Evolutionary conservation across 2,888 invertebrate species (phyloP).

Genomic region (Papilio gigon): DNA sequence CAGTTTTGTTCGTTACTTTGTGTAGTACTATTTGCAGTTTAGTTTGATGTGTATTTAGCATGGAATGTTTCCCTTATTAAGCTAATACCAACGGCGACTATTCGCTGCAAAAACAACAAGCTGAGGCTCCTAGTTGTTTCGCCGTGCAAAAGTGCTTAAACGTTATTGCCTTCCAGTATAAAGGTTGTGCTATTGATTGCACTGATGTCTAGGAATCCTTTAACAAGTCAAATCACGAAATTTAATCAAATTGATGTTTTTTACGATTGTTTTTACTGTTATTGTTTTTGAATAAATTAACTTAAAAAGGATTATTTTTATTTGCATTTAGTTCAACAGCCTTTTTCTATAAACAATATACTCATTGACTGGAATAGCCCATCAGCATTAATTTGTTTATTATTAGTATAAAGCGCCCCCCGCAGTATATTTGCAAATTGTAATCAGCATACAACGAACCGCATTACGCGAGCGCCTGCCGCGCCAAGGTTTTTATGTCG

Average conservation of each 20-base stretch:
- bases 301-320: neutral
- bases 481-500: neutral
- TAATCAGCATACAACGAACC: constrained; percentile 27
- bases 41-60: neutral
- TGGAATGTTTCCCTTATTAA: neutral
- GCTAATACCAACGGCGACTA: neutral
- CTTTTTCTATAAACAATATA: neutral
- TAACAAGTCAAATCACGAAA: neutral
- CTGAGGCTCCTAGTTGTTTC: neutral
- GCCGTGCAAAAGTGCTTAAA: neutral
- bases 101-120: neutral
- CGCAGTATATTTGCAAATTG: constrained; percentile 24
- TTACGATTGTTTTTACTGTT: neutral
- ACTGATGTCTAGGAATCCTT: neutral
- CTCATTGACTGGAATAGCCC: constrained; percentile 15
- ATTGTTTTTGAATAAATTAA: neutral
- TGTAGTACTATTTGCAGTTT: constrained; percentile 23
- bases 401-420: constrained; percentile 19
- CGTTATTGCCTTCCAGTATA: neutral
- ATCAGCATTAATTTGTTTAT: constrained; percentile 6
- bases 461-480: constrained; percentile 8
- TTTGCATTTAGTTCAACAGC: neutral
- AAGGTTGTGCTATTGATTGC: neutral
- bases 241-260: neutral
- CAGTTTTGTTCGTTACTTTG: constrained; percentile 23